phyloP scores from a whole-genome alignment of 2,113 vertebrate genomes.

The Syngnathus typhle region DNA sequence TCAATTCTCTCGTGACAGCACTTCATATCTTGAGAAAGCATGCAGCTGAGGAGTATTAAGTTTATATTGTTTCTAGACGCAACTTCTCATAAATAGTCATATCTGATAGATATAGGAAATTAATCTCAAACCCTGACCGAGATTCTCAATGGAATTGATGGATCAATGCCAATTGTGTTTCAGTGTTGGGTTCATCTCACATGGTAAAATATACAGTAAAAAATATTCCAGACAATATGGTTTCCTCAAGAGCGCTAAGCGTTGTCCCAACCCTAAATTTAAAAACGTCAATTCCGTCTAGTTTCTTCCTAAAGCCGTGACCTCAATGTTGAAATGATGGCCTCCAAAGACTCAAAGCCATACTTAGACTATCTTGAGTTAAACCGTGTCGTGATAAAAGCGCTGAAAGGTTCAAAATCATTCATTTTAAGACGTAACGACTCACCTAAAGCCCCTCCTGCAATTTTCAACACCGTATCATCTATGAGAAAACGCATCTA shows the following conservation, averaged over 20 bases:
- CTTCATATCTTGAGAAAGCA: conserved; percentile 24
- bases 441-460: conserved; percentile 6
- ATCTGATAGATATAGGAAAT: no score
- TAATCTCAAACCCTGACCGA: not conserved
- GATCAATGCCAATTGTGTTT: not conserved
- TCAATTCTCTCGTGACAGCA: conserved; percentile 30
- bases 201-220: conserved; percentile 29
- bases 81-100: no score
- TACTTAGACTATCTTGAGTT: not conserved
- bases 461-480: conserved; percentile 4
- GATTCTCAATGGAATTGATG: not conserved
- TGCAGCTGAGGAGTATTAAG: conserved; percentile 30
- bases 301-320: conserved; percentile 7
- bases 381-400: not conserved
- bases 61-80: not conserved
- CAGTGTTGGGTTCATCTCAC: conserved; percentile 1
- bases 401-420: conserved; percentile 13
- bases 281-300: conserved; percentile 3
- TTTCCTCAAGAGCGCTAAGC: conserved; percentile 14
- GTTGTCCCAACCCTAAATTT: conserved; percentile 23
- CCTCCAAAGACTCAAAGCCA: not conserved
- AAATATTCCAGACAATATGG: conserved; percentile 19
- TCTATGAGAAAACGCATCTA: conserved; percentile 1
- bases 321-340: conserved; percentile 2
- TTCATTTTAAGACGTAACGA: conserved; percentile 3